phyloP scores from a whole-genome alignment of 1,140 invertebrate species.

The Ditylenchus dipsaci region DNA sequence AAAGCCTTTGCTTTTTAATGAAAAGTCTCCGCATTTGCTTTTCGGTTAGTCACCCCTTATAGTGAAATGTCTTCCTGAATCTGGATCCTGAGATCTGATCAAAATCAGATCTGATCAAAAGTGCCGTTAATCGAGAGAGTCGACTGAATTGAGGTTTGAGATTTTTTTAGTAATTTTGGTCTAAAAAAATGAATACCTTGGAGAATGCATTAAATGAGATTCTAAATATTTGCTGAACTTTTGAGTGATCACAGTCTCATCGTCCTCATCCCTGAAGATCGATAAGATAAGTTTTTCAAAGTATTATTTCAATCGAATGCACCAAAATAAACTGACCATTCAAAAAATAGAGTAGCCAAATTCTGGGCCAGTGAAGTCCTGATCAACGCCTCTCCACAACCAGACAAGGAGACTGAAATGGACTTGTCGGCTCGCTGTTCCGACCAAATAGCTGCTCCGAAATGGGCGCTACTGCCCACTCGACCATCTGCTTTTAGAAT shows the following conservation, averaged over 20 bases:
- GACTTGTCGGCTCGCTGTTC: conserved; percentile 25
- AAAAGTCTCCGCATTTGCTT: too few relatives aligned
- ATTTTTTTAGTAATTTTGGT: too few relatives aligned
- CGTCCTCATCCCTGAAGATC: neutral
- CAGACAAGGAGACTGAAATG: conserved; percentile 37
- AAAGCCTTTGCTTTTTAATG: too few relatives aligned
- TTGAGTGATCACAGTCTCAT: neutral
- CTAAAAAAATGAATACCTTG: too few relatives aligned
- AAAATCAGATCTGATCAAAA: too few relatives aligned
- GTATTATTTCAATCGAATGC: too few relatives aligned
- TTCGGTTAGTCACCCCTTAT: too few relatives aligned
- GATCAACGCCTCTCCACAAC: conserved; percentile 38
- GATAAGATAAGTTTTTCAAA: too few relatives aligned
- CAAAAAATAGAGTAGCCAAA: conserved; percentile 12
- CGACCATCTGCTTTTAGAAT: conserved; percentile 38
- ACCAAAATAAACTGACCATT: neutral
- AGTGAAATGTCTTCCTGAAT: too few relatives aligned
- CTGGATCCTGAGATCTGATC: too few relatives aligned
- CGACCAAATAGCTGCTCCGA: conserved; percentile 39
- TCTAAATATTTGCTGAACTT: neutral
- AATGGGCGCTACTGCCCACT: conserved; percentile 32
- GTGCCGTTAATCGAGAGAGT: too few relatives aligned
- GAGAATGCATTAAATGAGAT: neutral
- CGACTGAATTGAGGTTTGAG: too few relatives aligned
- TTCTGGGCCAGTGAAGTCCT: conserved; percentile 34